These are phyloP conservation scores for Cossypha caffra DNA, from an alignment of 2,797 vertebrate species.

Conservation along the genomic window DNA sequence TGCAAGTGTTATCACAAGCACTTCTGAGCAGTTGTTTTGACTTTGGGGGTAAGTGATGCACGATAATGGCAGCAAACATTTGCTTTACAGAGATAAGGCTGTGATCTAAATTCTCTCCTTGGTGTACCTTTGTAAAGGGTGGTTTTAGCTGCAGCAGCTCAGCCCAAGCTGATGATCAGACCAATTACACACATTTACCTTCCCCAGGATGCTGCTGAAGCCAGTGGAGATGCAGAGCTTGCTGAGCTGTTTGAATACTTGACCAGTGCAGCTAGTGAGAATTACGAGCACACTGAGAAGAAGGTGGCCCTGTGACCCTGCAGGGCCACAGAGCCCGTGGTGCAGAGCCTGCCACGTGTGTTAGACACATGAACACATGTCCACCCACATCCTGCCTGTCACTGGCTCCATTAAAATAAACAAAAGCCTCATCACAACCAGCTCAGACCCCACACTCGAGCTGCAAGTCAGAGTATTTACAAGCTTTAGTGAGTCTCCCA, in stretches of 20 bases:
- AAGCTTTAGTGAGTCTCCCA: conserved; percentile 38
- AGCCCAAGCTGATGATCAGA: neutral
- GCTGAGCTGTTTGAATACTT: neutral
- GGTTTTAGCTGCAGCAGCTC: neutral
- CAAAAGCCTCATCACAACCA: neutral
- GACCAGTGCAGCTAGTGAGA: neutral
- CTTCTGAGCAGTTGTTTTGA: neutral
- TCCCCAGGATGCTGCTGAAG: neutral
- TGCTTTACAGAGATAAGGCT: neutral
- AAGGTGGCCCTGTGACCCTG: neutral
- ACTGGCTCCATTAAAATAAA: neutral
- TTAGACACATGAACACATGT: neutral
- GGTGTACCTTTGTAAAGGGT: neutral
- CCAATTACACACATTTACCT: neutral
- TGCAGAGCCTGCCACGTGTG: neutral
- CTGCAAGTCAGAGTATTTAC: conserved; percentile 60
- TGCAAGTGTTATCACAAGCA: neutral
- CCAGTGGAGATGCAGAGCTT: neutral
- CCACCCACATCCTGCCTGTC: neutral
- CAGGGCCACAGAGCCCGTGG: neutral
- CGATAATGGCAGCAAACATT: neutral
- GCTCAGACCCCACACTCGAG: neutral
- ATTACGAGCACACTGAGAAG: neutral
- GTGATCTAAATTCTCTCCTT: neutral
- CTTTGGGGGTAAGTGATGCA: neutral